Conservation (phyloP, 2,888 invertebrate species). For the Falcaria lacertinaria region DNA sequence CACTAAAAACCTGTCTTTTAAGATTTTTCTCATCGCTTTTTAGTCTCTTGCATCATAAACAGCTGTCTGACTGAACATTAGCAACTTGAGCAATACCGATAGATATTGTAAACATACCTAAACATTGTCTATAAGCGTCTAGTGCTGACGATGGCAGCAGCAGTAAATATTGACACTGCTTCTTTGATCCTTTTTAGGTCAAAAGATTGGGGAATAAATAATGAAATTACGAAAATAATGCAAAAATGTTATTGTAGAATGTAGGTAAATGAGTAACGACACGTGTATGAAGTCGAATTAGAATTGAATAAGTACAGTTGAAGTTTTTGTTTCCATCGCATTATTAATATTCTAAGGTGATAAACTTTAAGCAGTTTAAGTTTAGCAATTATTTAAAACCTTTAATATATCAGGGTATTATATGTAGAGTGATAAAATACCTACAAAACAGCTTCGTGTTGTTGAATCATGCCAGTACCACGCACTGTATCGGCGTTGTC, state of each 20-base stretch:
- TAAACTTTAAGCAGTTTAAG: too few relatives aligned
- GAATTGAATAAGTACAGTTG: too few relatives aligned
- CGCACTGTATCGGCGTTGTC: background rate
- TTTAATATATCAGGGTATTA: too few relatives aligned
- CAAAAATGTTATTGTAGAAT: background rate
- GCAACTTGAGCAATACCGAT: background rate
- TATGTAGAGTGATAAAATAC: too few relatives aligned
- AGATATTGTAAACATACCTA: conserved; percentile 1
- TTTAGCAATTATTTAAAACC: too few relatives aligned
- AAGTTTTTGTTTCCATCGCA: too few relatives aligned
- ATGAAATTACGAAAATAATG: background rate
- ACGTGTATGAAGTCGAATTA: too few relatives aligned
- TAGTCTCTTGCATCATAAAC: background rate
- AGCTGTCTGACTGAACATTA: conserved; percentile 1
- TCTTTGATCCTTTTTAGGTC: background rate
- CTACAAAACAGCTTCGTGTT: background rate
- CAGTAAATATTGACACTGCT: background rate
- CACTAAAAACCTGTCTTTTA: too few relatives aligned
- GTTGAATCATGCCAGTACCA: conserved; percentile 1
- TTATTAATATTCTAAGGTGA: too few relatives aligned
- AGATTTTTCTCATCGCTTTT: too few relatives aligned
- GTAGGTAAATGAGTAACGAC: too few relatives aligned
- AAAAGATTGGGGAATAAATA: background rate
- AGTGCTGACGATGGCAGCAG: background rate
- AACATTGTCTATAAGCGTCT: background rate